A percentile compares a stretch with the other conserved stretches of the same genome.
Evolutionary conservation across 2,888 invertebrate genomes (phyloP).

Genomic region (Listrodromus nycthemerus): DNA sequence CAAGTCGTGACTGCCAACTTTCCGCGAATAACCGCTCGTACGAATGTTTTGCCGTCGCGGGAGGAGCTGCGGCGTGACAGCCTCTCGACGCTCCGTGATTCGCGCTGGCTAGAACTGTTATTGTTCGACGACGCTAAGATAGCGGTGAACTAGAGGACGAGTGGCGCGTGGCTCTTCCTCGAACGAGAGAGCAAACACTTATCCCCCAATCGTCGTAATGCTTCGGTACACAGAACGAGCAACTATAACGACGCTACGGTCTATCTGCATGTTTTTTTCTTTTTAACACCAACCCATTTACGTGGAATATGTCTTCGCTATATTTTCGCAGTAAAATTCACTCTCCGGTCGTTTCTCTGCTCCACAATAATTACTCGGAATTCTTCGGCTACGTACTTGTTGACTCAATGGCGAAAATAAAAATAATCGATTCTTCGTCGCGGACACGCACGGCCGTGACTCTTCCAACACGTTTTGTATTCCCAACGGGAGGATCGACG

Average conservation of each 20-base stretch:
- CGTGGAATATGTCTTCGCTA: slow-evolving; percentile 19
- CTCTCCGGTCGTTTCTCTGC: neutral
- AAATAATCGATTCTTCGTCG: slow-evolving; percentile 52
- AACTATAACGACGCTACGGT: slow-evolving; percentile 5
- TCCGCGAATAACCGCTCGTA: neutral
- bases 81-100: slow-evolving; percentile 28
- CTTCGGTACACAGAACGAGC: slow-evolving; percentile 20
- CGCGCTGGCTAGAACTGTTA: slow-evolving; percentile 21
- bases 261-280: neutral
- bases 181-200: slow-evolving; percentile 25
- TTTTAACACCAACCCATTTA: slow-evolving; percentile 27
- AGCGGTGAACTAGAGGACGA: neutral
- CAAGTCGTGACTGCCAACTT: neutral
- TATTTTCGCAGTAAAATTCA: slow-evolving; percentile 30
- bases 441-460: slow-evolving; percentile 14
- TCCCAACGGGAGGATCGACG: slow-evolving; percentile 12
- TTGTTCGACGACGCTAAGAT: slow-evolving; percentile 43
- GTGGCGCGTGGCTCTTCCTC: slow-evolving; percentile 21
- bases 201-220: slow-evolving; percentile 16
- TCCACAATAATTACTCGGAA: neutral
- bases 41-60: neutral
- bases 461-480: slow-evolving; percentile 39
- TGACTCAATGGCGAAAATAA: neutral
- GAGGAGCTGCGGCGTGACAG: neutral
- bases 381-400: slow-evolving; percentile 12